Evolutionary conservation across 30 jellyfish, hydroid and myxozoan species (phyloP), one percentile per base, ranked within the genome.

Genomic region (Catostylus mosaicus): DNA sequence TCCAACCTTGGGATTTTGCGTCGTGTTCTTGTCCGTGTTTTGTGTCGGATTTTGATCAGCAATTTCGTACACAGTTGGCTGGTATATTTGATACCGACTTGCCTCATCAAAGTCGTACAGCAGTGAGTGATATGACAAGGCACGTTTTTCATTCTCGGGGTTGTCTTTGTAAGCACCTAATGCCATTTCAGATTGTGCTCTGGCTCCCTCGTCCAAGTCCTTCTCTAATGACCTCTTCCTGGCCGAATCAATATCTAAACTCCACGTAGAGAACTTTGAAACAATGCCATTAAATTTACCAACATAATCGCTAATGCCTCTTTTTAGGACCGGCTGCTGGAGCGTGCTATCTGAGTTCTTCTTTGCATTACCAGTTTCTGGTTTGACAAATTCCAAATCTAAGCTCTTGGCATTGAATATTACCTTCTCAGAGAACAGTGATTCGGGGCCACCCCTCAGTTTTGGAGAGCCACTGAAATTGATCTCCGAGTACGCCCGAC

Each of bases 21-120:
- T 24, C 30, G 32, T 30, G 6, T 60, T n/a, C 40, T 32, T 46
- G 54, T 75, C 86, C 18, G 82, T 7, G 51, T 10, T 40, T 19
- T 32, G 48, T 3, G 61, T 48, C 18, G 46, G 52, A 30, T 40
- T 82, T 46, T 90, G 92, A 38, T 84, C 92, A 48, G 68, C 95
- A 40, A 92, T 79, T 23, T 92, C 98, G 72, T 80, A 86, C 23
- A 92, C 98, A 1, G 98, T 92, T 59, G 98, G 98, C 32, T 92
- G 98, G 73, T 92, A 92, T 46, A 92, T 92, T 52, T 82, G 97
- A 61, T 86, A 92, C 19, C 83, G 71, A 57, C 95, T 69, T 18
- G 98, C 98, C 30, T 74, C 95, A 43, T 92, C 97, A 16, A 77
- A 48, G 67, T 92, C 98, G 76, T 92, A 92, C 12, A 92, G 93